phyloP scores from a whole-genome alignment of 2,797 vertebrate species.

The Microctenopoma stevenorrisi region DNA sequence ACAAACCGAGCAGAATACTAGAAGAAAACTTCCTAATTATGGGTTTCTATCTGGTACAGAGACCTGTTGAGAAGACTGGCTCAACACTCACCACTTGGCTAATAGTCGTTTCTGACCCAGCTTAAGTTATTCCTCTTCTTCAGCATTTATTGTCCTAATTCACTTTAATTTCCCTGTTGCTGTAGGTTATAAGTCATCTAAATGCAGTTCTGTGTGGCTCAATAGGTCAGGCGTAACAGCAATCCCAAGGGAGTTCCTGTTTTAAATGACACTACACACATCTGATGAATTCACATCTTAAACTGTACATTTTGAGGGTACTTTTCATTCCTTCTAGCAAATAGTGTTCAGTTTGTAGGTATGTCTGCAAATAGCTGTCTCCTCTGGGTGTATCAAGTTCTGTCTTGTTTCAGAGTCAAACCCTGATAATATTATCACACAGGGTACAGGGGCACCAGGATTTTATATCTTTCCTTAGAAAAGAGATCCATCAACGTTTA shows the following conservation, averaged over 20 bases:
- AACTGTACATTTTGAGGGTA: too few species aligned
- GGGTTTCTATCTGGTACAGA: slow-evolving; percentile 37
- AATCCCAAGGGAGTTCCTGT: not conserved
- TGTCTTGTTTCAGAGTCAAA: not conserved
- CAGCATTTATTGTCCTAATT: not conserved
- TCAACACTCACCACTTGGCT: slow-evolving; percentile 18
- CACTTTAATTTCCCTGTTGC: slow-evolving; percentile 26
- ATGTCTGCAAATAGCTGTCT: not conserved
- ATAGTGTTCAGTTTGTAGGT: too few species aligned
- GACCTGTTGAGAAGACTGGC: slow-evolving; percentile 2
- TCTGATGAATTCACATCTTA: not conserved
- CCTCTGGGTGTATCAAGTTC: not conserved
- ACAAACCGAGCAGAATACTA: slow-evolving; percentile 24
- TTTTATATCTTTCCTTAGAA: not conserved
- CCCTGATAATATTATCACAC: not conserved
- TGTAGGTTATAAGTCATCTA: slow-evolving; percentile 33
- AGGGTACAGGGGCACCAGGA: not conserved
- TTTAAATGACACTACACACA: slow-evolving; percentile 1
- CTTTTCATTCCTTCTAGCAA: too few species aligned
- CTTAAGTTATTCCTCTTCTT: slow-evolving; percentile 13
- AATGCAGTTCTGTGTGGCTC: slow-evolving; percentile 16
- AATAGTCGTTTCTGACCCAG: slow-evolving; percentile 8
- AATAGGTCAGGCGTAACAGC: not conserved
- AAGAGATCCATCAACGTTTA: slow-evolving; percentile 68
- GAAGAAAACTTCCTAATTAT: slow-evolving; percentile 9